These are phyloP conservation scores for Parelbella ahira DNA, from an alignment of 2,888 invertebrate species.

Conservation along the genomic window DNA sequence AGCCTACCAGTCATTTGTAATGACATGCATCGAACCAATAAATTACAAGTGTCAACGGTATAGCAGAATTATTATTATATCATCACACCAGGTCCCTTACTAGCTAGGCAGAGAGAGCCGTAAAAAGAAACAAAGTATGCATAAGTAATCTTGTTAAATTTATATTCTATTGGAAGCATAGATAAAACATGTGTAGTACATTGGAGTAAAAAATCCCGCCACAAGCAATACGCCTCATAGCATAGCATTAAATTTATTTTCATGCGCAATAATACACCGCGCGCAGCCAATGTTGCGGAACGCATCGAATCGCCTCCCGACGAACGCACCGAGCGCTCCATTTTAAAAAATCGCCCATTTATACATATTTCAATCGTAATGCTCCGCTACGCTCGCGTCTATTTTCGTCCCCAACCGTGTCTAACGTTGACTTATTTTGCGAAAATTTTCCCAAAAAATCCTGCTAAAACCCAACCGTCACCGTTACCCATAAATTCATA, in stretches of 20 bases:
- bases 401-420: constrained; percentile 47
- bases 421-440: constrained; percentile 33
- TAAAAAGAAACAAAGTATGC: too few relatives aligned
- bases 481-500: constrained; percentile 36
- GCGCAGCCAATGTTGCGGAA: constrained; percentile 66
- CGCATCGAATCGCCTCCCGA: constrained; percentile 54
- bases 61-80: too few relatives aligned
- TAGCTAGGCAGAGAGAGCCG: too few relatives aligned
- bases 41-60: too few relatives aligned
- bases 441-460: constrained; percentile 16
- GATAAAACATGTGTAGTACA: too few relatives aligned
- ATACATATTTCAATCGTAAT: constrained; percentile 8
- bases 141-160: too few relatives aligned
- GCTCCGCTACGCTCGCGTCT: constrained; percentile 16
- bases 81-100: too few relatives aligned
- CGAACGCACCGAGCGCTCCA: constrained; percentile 37
- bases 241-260: constrained; percentile 53
- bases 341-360: constrained; percentile 58
- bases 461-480: constrained; percentile 14
- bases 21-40: too few relatives aligned
- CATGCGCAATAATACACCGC: constrained; percentile 67
- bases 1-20: too few relatives aligned
- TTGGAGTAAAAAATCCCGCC: too few relatives aligned
- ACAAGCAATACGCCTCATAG: too few relatives aligned
- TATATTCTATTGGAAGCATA: too few relatives aligned